Percentiles rank a stretch among this genome's conserved stretches.
phyloP scores from a whole-genome alignment of 2,797 vertebrate species.

The Miichthys miiuy region DNA sequence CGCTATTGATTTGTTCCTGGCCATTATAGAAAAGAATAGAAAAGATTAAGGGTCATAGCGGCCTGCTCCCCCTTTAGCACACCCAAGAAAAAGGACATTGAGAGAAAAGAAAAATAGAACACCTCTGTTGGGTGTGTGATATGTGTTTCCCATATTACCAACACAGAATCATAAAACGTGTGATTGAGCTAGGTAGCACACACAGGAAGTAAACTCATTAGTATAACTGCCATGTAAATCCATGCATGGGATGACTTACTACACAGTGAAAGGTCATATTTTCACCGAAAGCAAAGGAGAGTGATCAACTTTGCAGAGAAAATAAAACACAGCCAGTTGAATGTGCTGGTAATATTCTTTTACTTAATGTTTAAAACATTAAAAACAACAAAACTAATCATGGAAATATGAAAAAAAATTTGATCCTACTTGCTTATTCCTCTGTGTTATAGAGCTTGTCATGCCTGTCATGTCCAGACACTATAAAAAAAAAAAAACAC shows the following conservation, averaged over 20 bases:
- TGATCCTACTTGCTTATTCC: not conserved
- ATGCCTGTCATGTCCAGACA: not conserved
- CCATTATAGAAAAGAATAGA: slow-evolving; percentile 88
- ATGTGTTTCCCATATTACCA: slow-evolving; percentile 58
- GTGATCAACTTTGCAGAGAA: not conserved
- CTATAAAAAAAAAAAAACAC: not conserved
- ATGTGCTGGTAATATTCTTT: not conserved
- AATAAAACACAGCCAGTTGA: not conserved
- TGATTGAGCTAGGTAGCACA: slow-evolving; percentile 47
- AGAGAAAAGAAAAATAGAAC: slow-evolving; percentile 62
- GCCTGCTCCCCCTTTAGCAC: slow-evolving; percentile 66
- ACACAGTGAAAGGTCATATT: slow-evolving; percentile 7
- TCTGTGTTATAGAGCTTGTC: not conserved
- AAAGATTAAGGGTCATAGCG: slow-evolving; percentile 75
- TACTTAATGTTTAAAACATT: not conserved
- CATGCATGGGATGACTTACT: slow-evolving; percentile 4
- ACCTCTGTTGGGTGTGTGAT: slow-evolving; percentile 56
- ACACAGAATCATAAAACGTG: slow-evolving; percentile 46
- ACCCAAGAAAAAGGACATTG: slow-evolving; percentile 67
- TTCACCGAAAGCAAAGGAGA: slow-evolving; percentile 46
- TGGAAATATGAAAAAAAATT: not conserved
- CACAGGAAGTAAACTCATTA: slow-evolving; percentile 38
- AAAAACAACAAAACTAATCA: not conserved
- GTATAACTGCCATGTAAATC: slow-evolving; percentile 47
- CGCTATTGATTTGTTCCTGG: slow-evolving; percentile 91